phyloP scores from a whole-genome alignment of 2,797 vertebrate species.

The Rhinatrema bivittatum region DNA sequence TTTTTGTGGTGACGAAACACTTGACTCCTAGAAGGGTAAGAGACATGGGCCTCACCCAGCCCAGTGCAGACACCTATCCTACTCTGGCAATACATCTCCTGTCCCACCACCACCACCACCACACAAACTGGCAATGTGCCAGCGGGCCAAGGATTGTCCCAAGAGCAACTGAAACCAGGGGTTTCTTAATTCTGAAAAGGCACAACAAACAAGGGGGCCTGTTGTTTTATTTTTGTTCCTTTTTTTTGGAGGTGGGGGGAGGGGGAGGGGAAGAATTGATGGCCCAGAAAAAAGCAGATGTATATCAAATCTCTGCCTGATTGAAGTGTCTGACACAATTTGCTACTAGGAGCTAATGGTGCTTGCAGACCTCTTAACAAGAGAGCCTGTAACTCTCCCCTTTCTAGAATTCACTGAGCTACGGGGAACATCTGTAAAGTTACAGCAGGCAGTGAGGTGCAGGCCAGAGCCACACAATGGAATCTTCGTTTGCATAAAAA shows the following conservation, averaged over 20 bases:
- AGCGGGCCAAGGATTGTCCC: constrained; percentile 5
- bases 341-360: neutral
- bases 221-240: constrained; percentile 3
- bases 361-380: constrained; percentile 1
- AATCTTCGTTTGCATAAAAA: neutral
- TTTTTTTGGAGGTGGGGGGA: too few relatives aligned
- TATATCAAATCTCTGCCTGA: constrained; percentile 8
- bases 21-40: constrained; percentile 1
- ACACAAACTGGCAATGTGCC: constrained; percentile 7
- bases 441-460: constrained; percentile 1
- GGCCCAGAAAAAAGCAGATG: constrained; percentile 5
- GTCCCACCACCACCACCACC: constrained; percentile 1
- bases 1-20: too few relatives aligned
- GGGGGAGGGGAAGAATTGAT: too few relatives aligned
- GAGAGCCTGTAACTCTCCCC: neutral
- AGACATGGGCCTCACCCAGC: neutral
- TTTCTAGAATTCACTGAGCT: neutral
- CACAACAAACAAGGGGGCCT: constrained; percentile 10
- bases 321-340: neutral
- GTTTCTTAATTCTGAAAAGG: constrained; percentile 21
- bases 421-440: constrained; percentile 7
- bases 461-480: neutral
- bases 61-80: constrained; percentile 11
- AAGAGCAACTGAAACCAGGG: constrained; percentile 3
- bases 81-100: constrained; percentile 9